phyloP scores from a whole-genome alignment of 1,140 invertebrate genomes.

The Dysdera silvatica region DNA sequence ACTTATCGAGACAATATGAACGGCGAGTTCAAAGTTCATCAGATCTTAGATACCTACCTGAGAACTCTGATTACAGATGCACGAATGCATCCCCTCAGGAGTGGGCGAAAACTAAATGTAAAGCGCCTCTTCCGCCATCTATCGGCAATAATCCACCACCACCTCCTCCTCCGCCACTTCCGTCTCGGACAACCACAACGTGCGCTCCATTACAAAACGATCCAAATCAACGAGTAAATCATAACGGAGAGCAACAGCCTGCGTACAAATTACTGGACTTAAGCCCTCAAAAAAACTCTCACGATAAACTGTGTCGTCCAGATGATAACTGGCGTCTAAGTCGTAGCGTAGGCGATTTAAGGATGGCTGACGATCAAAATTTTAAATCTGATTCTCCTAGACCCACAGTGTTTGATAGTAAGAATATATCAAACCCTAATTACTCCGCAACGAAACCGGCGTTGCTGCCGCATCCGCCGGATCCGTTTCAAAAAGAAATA shows the following conservation, averaged over 20 bases:
- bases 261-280: no score
- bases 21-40: neutral
- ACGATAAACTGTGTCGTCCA: no score
- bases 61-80: neutral
- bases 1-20: neutral
- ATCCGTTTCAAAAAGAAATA: constrained; percentile 24
- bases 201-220: no score
- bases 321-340: constrained; percentile 15
- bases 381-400: neutral
- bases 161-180: constrained; percentile 5
- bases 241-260: no score
- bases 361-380: constrained; percentile 14
- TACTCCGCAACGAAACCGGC: neutral
- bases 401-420: constrained; percentile 16
- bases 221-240: no score
- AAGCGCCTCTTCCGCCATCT: constrained; percentile 11
- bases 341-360: constrained; percentile 10
- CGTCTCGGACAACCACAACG: neutral
- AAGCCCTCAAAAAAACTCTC: no score
- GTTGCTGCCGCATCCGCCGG: neutral
- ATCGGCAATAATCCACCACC: constrained; percentile 15
- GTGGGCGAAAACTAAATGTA: neutral
- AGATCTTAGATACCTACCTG: neutral
- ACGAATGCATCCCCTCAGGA: neutral
- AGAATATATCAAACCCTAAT: constrained; percentile 4